A percentile compares a stretch with the other conserved stretches of the same genome.
Conservation (phyloP, 1,140 invertebrate species). For the Mizuhopecten yessoensis region DNA sequence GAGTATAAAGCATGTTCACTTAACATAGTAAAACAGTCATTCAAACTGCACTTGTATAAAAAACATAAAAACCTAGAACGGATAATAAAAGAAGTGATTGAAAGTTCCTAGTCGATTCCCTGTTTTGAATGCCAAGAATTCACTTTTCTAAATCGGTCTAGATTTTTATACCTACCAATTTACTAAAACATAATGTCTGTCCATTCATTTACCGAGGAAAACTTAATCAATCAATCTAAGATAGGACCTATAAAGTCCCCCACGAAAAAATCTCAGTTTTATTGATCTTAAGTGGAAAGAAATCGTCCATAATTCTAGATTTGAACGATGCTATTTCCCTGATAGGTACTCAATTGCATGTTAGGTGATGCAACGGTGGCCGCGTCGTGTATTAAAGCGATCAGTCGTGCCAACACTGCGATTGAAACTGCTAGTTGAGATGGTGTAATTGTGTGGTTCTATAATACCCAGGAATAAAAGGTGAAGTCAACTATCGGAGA, state of each 20-base stretch:
- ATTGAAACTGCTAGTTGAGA: neutral
- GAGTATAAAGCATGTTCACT: neutral
- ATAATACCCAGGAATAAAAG: neutral
- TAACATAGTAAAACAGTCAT: neutral
- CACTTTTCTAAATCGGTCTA: neutral
- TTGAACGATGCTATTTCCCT: neutral
- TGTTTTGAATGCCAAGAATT: neutral
- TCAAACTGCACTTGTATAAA: neutral
- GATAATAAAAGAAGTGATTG: neutral
- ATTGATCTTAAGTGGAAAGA: slow-evolving; percentile 34
- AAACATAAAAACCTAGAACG: neutral
- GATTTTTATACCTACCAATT: slow-evolving; percentile 3
- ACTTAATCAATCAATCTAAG: neutral
- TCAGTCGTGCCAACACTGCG: neutral
- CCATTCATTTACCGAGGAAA: neutral
- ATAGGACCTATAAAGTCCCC: neutral
- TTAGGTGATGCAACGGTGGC: slow-evolving; percentile 9
- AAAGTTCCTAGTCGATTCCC: neutral
- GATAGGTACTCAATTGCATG: slow-evolving; percentile 24
- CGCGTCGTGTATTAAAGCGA: neutral
- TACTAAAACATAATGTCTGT: neutral
- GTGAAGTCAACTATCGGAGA: neutral
- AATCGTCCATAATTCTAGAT: slow-evolving; percentile 2
- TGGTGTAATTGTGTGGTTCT: neutral
- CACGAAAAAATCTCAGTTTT: neutral